Conservation (phyloP, 2,888 invertebrate genomes). For the Ferdinandea cuprea region DNA sequence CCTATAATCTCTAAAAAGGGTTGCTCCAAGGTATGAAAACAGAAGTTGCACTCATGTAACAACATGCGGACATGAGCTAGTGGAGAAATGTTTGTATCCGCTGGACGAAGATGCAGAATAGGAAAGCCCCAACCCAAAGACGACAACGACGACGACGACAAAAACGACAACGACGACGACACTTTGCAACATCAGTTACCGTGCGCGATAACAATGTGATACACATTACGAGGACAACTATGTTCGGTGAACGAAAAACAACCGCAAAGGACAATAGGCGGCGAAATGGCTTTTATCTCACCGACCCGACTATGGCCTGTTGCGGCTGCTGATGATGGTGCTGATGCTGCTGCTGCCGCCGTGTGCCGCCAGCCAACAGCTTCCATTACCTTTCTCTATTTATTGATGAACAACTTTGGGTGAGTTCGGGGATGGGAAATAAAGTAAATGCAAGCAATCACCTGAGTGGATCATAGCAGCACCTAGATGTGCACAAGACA, state of each 20-base stretch:
- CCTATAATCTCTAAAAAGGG: conserved; percentile 6
- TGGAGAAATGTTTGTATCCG: conserved; percentile 16
- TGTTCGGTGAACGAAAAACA: conserved; percentile 30
- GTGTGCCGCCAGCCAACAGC: neutral
- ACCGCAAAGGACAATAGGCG: conserved; percentile 49
- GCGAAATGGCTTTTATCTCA: conserved; percentile 44
- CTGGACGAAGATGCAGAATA: neutral
- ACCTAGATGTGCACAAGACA: neutral
- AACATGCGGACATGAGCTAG: neutral
- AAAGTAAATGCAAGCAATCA: conserved; percentile 7
- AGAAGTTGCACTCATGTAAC: conserved; percentile 39
- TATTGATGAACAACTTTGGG: conserved; percentile 20
- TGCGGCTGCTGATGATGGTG: conserved; percentile 4
- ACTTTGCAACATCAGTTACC: conserved; percentile 43
- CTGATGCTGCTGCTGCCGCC: neutral
- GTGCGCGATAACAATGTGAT: conserved; percentile 55
- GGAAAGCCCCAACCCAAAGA: conserved; percentile 9
- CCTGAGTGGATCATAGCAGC: neutral
- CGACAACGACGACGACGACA: neutral
- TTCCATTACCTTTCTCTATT: neutral
- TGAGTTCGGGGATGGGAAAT: neutral
- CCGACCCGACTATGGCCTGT: conserved; percentile 2
- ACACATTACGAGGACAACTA: conserved; percentile 57
- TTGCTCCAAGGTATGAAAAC: conserved; percentile 47
- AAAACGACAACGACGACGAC: conserved; percentile 1